Evolutionary conservation across 2,113 vertebrate genomes (phyloP).

Genomic region (Chiloscyllium plagiosum): DNA sequence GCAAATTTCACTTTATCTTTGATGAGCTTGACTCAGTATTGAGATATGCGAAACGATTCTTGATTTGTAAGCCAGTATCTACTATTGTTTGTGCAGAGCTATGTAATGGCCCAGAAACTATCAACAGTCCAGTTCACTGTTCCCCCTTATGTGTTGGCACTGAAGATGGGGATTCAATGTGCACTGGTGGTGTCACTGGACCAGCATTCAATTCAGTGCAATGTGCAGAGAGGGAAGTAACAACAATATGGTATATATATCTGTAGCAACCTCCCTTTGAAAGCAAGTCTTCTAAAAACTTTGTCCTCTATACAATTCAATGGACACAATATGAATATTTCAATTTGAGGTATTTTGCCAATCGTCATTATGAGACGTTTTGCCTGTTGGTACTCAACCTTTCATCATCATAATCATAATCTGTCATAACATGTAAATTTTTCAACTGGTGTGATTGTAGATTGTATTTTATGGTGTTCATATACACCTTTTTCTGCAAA

Average conservation of each 20-base stretch:
- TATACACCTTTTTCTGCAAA: neutral
- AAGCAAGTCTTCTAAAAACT: neutral
- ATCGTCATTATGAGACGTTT: neutral
- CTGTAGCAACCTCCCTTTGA: neutral
- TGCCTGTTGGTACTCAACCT: neutral
- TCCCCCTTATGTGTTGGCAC: too few species aligned
- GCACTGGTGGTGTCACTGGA: too few species aligned
- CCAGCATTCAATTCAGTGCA: too few species aligned
- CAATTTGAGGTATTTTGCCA: neutral
- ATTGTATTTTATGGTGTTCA: neutral
- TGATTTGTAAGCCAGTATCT: neutral
- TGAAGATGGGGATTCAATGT: neutral
- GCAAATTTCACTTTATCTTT: too few species aligned
- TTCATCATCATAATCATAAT: neutral
- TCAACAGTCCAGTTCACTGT: neutral
- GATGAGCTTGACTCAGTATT: neutral
- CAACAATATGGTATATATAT: neutral
- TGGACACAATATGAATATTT: neutral
- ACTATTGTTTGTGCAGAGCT: neutral
- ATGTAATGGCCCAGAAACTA: neutral
- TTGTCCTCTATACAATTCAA: neutral
- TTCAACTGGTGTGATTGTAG: neutral
- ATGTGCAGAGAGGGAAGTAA: neutral
- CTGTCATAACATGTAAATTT: neutral
- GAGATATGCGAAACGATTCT: neutral